These are phyloP conservation scores for Lepeophtheirus salmonis DNA, from an alignment of 1,140 invertebrate species.

Conservation along the genomic window DNA sequence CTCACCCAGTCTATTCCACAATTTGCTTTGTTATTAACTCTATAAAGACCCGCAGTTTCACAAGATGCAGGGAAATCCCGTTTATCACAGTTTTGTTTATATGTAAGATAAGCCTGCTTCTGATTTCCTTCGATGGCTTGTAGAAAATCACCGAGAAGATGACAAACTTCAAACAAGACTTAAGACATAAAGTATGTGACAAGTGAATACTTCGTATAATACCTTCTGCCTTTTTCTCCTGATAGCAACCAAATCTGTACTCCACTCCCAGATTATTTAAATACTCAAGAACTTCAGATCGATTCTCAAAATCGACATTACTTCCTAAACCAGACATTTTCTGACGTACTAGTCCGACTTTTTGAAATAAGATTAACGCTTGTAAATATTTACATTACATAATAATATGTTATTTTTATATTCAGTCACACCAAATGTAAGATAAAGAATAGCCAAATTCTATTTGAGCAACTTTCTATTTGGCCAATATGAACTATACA, in stretches of 20 bases:
- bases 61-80: background rate
- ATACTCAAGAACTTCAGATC: conserved; percentile 29
- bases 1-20: background rate
- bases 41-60: background rate
- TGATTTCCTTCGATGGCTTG: background rate
- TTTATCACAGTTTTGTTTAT: background rate
- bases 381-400: too few relatives aligned
- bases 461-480: too few relatives aligned
- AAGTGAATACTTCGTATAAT: background rate
- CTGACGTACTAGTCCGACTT: too few relatives aligned
- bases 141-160: background rate
- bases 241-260: conserved; percentile 30
- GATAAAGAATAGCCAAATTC: too few relatives aligned
- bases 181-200: background rate
- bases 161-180: background rate
- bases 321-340: background rate
- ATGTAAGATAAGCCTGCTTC: background rate
- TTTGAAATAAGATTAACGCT: too few relatives aligned
- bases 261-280: conserved; percentile 30
- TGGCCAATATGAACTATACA: too few relatives aligned
- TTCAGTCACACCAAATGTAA: too few relatives aligned
- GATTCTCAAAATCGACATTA: conserved; percentile 25
- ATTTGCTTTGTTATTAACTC: background rate
- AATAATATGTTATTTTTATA: too few relatives aligned
- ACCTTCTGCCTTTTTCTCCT: conserved; percentile 30